These are phyloP conservation scores for Sitophilus oryzae DNA, from an alignment of 1,140 invertebrate species.

Conservation along the genomic window DNA sequence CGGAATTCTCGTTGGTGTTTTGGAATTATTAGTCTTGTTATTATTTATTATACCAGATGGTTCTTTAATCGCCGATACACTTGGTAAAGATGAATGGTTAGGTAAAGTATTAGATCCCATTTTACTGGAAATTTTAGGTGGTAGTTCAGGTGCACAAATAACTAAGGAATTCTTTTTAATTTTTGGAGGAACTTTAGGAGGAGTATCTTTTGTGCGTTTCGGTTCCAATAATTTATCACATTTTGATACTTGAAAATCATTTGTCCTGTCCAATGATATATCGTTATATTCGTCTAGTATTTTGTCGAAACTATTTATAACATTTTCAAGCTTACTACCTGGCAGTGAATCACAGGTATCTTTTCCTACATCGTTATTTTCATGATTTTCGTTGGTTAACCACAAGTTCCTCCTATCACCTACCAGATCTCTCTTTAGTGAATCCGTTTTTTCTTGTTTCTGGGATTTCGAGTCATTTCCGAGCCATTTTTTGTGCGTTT, in stretches of 20 bases:
- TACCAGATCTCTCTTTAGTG: conserved; percentile 8
- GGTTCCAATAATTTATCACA: too few relatives aligned
- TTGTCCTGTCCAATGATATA: conserved; percentile 1
- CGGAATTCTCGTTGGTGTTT: conserved; percentile 35
- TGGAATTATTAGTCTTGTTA: conserved; percentile 12
- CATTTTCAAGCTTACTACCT: conserved; percentile 53
- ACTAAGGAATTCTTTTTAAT: not conserved
- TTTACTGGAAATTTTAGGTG: too few relatives aligned
- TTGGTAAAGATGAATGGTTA: too few relatives aligned
- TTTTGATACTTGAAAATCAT: too few relatives aligned
- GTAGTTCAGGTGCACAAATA: not conserved
- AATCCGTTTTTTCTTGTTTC: conserved; percentile 18
- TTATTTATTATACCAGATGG: conserved; percentile 1
- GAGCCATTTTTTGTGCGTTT: conserved; percentile 29
- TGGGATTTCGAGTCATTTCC: conserved; percentile 16
- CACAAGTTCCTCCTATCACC: conserved; percentile 15
- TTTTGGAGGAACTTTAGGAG: not conserved
- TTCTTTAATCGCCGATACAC: not conserved
- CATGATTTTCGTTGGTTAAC: conserved; percentile 48
- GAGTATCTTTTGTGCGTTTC: not conserved
- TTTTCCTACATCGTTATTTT: conserved; percentile 26
- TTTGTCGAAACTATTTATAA: conserved; percentile 59
- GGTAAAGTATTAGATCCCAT: too few relatives aligned
- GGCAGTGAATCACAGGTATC: conserved; percentile 2
- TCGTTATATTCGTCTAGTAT: conserved; percentile 49